Conservation (phyloP, 2,113 vertebrate genomes). For the Zootoca vivipara region DNA sequence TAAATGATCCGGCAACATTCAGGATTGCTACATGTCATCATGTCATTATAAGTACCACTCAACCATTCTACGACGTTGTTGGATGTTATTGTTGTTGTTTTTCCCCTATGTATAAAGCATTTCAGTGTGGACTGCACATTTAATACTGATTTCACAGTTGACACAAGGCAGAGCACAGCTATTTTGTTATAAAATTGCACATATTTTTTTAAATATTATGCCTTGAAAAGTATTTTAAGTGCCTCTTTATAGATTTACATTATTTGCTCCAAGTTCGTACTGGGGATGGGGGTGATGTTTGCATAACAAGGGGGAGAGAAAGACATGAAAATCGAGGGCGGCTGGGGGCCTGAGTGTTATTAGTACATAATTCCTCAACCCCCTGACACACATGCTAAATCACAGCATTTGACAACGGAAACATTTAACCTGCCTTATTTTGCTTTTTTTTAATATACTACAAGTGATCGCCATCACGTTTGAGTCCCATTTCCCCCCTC, state of each 20-base stretch:
- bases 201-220: slow-evolving; percentile 49
- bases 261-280: slow-evolving; percentile 51
- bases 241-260: slow-evolving; percentile 59
- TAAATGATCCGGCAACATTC: slow-evolving; percentile 5
- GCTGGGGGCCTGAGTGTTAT: background rate
- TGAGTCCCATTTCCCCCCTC: too few relatives aligned
- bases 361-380: background rate
- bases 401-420: slow-evolving; percentile 34
- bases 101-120: background rate
- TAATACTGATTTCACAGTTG: slow-evolving; percentile 32
- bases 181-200: slow-evolving; percentile 48
- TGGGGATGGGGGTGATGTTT: slow-evolving; percentile 26
- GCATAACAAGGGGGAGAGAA: slow-evolving; percentile 30
- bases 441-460: slow-evolving; percentile 37
- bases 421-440: background rate
- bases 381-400: slow-evolving; percentile 23
- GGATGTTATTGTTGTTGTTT: background rate
- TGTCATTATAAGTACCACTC: background rate
- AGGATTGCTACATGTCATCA: background rate
- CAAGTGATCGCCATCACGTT: slow-evolving; percentile 42
- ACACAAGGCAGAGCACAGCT: slow-evolving; percentile 41
- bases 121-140: slow-evolving; percentile 18
- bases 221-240: slow-evolving; percentile 56
- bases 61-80: background rate
- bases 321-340: background rate